phyloP scores from a whole-genome alignment of 2,113 vertebrate genomes.

The Mesocricetus auratus region DNA sequence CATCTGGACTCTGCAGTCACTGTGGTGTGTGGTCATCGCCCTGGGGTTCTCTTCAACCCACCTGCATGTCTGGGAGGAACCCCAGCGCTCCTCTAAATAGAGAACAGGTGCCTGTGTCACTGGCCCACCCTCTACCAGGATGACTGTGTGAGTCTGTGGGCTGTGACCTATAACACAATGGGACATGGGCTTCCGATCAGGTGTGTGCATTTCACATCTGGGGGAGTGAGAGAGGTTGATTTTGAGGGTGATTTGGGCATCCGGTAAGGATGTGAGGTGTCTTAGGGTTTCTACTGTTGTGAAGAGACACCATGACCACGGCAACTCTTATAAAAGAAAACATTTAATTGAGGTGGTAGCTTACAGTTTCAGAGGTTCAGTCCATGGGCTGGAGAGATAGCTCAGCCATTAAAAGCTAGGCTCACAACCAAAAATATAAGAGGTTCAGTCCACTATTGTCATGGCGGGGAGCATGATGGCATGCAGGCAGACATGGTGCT shows the following conservation, averaged over 20 bases:
- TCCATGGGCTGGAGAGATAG: no score
- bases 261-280: background rate
- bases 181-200: background rate
- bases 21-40: background rate
- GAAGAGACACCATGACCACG: background rate
- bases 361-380: background rate
- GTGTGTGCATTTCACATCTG: background rate
- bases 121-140: background rate
- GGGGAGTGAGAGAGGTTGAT: background rate
- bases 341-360: background rate
- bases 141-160: background rate
- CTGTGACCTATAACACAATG: background rate
- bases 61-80: background rate
- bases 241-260: background rate
- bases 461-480: background rate
- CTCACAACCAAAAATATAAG: no score
- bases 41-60: background rate
- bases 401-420: no score
- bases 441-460: background rate
- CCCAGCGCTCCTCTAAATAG: background rate
- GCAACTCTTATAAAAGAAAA: background rate
- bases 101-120: background rate
- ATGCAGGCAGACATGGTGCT: background rate
- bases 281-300: background rate
- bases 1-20: background rate